Conservation (phyloP, 1,140 invertebrate species). For the Belonocnema kinseyi region DNA sequence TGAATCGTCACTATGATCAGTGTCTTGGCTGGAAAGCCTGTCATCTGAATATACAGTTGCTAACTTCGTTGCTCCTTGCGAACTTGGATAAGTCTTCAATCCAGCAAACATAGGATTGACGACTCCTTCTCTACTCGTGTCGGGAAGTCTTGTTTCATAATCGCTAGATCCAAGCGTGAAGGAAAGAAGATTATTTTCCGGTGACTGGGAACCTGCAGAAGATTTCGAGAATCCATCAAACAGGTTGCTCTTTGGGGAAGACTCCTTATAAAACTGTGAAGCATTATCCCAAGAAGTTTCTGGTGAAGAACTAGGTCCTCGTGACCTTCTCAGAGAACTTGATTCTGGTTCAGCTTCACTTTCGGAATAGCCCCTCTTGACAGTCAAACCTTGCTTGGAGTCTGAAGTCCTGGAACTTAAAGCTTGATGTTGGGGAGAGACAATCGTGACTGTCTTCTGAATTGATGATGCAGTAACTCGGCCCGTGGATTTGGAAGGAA, state of each 20-base stretch:
- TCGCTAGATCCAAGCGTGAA: neutral
- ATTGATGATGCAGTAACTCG: conserved; percentile 31
- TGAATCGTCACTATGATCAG: neutral
- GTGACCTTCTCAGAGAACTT: neutral
- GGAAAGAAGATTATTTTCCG: no score
- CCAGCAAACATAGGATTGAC: neutral
- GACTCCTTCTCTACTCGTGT: neutral
- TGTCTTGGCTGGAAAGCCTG: neutral
- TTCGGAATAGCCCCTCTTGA: neutral
- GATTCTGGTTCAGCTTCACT: conserved; percentile 4
- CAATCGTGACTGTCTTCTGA: conserved; percentile 68
- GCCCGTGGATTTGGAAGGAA: conserved; percentile 37
- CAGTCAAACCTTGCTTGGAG: neutral
- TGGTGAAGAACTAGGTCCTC: neutral
- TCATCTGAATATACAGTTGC: conserved; percentile 17
- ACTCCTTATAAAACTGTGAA: neutral
- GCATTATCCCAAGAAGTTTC: neutral
- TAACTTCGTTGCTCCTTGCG: conserved; percentile 2
- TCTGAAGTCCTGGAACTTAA: neutral
- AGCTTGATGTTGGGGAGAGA: conserved; percentile 53
- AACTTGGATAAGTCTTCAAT: conserved; percentile 18
- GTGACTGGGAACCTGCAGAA: no score
- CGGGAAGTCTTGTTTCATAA: neutral
- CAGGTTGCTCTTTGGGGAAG: neutral
- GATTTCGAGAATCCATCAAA: conserved; percentile 10